Evolutionary conservation across 2,113 vertebrate species (phyloP).

Genomic region (human (Homo sapiens)): GRCh38 chr21:14040001-14040500

Average conservation of each 20-base stretch:
- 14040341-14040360: background rate
- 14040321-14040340: background rate
- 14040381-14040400: background rate
- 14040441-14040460: background rate
- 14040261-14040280: background rate
- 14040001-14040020: background rate
- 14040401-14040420: background rate
- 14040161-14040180: background rate
- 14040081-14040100: background rate
- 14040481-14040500: background rate
- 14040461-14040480: background rate
- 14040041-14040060: background rate
- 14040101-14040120: background rate
- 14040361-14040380: background rate
- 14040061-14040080: background rate
- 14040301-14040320: background rate
- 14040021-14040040: background rate
- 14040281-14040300: background rate
- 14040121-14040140: background rate
- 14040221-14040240: background rate
- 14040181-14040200: background rate
- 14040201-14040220: background rate
- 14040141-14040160: background rate
- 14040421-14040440: background rate
- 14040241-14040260: background rate